phyloP scores from a whole-genome alignment of 37 sponge, comb jelly and placozoan species.

The Beroe forskalii region DNA sequence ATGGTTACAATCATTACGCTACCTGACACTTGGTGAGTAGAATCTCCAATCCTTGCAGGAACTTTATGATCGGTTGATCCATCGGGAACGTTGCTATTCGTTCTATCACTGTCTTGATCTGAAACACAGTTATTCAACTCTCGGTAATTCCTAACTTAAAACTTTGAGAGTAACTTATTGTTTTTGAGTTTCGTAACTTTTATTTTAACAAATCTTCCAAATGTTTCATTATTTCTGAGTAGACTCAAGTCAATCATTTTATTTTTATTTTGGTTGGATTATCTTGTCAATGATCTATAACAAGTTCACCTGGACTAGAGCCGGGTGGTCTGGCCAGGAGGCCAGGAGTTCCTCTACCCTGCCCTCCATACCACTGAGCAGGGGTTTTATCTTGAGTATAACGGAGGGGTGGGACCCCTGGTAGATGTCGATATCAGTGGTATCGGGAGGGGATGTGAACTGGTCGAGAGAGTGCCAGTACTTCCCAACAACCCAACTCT shows the following conservation, averaged over 20 bases:
- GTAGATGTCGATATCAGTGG: slow-evolving; percentile 70
- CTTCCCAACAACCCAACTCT: too few relatives aligned
- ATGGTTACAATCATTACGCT: neutral
- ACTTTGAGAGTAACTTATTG: neutral
- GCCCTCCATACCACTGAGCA: slow-evolving; percentile 48
- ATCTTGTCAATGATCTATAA: too few relatives aligned
- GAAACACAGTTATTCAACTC: too few relatives aligned
- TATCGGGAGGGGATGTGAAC: neutral
- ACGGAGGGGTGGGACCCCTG: slow-evolving; percentile 69
- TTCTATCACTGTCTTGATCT: neutral
- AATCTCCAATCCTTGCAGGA: slow-evolving; percentile 30
- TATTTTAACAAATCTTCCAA: too few relatives aligned
- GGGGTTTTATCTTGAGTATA: slow-evolving; percentile 1
- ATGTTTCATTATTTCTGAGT: too few relatives aligned
- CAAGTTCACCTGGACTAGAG: slow-evolving; percentile 79
- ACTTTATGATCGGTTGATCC: slow-evolving; percentile 8
- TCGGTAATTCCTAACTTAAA: neutral
- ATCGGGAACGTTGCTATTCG: neutral
- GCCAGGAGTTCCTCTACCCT: slow-evolving; percentile 65
- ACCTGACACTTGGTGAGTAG: slow-evolving; percentile 43
- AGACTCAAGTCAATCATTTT: too few relatives aligned
- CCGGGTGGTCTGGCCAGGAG: slow-evolving; percentile 91
- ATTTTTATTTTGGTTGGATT: too few relatives aligned
- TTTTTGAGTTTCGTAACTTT: neutral
- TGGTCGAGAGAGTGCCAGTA: neutral